Evolutionary conservation across 2,113 vertebrate genomes (phyloP), one percentile per base, ranked within the genome.

Genomic region (Phylloscopus trochilus): DNA sequence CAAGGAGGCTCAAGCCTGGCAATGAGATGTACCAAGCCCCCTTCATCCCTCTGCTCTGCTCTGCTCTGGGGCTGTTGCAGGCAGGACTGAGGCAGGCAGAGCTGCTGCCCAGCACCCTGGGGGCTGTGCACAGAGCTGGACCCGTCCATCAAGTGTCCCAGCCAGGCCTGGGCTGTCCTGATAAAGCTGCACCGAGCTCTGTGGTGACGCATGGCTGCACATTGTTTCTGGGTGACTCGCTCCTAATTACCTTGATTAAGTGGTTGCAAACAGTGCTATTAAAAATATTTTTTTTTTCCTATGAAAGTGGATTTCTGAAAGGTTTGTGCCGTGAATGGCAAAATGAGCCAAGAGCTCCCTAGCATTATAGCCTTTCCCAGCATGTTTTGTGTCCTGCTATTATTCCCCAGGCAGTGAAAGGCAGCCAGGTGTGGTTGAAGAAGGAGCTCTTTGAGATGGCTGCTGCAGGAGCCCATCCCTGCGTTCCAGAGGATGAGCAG

Each of bases 171-270:
- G 72, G 91, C 92, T 92, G 89, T 69, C 92, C 95, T 96, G 95
- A 97, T 96, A 97, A 97, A 95, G 91, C 92, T 33, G 83, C 7
- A 4, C 49, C 0, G 16, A 88, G 92, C 93, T 94, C 78, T 21
- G 81, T 0, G 12, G 95, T 83, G 94, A 95, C 30, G 83, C 91
- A 83, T 91, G 51, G 3, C 87, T 89, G 95, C 96, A 88, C 93
- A 82, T 93, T 88, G 95, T 96, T 96, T 97, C 96, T 93, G 90
- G 95, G 96, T 96, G 97, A 96, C 96, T 97, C 72, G 95, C 55
- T 97, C 93, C 90, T 97, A 97, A 97, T 97, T 95, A 91, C 96
- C 95, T 92, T 97, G 97, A 97, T 96, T 94, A 97, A 97, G 93
- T 92, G 95, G 95, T 83, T 95, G 94, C 78, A 96, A 96, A 96